Evolutionary conservation across 2,113 vertebrate genomes (phyloP).

Genomic region (Furnarius figulus): DNA sequence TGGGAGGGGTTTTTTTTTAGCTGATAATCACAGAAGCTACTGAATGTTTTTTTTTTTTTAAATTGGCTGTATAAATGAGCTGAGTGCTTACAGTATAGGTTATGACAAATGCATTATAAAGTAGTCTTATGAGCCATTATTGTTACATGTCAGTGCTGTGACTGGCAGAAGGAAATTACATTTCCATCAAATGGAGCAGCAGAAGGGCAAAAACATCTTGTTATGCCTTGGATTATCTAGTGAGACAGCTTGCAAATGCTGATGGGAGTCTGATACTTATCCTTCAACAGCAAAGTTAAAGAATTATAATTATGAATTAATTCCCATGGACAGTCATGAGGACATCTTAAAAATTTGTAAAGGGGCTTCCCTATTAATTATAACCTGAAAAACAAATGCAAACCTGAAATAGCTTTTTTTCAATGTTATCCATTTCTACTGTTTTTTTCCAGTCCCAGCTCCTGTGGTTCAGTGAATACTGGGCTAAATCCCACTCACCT

Average conservation of each 20-base stretch:
- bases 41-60: fast-evolving
- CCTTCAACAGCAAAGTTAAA: not conserved
- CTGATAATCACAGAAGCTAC: not conserved
- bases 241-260: not conserved
- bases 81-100: not conserved
- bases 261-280: not conserved
- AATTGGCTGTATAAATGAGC: not conserved
- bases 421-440: not conserved
- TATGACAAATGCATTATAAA: not conserved
- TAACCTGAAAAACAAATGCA: not conserved
- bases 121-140: not conserved
- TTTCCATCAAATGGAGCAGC: not conserved
- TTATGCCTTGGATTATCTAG: not conserved
- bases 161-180: not conserved
- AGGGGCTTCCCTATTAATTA: not conserved
- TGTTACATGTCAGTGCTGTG: not conserved
- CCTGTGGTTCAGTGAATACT: not conserved
- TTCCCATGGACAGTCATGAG: not conserved
- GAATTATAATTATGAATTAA: not conserved
- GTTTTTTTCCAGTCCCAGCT: not conserved
- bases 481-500: not conserved
- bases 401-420: not conserved
- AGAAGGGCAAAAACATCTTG: not conserved
- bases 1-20: not conserved
- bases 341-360: not conserved